Evolutionary conservation across 1,140 invertebrate genomes (phyloP).

Genomic region (Drosophila sp.): DNA sequence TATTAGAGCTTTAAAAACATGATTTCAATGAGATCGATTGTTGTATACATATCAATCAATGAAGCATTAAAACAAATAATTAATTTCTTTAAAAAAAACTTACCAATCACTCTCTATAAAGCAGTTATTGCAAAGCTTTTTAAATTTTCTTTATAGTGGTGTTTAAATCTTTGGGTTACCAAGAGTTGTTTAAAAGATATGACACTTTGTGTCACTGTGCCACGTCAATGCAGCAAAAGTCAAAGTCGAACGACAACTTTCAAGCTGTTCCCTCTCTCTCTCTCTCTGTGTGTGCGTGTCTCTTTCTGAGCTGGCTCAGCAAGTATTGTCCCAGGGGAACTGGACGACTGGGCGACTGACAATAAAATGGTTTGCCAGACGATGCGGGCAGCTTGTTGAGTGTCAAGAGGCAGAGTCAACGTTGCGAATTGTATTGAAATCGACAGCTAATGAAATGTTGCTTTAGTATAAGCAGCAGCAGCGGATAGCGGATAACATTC

Average conservation of each 20-base stretch:
- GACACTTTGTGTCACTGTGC: constrained; percentile 2
- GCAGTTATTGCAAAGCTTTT: too few relatives aligned
- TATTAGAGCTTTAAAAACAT: too few relatives aligned
- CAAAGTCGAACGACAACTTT: constrained; percentile 29
- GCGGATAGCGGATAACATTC: not conserved
- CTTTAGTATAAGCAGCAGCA: constrained; percentile 29
- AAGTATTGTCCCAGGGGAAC: constrained; percentile 36
- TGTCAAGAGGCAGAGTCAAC: constrained; percentile 15
- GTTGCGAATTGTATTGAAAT: constrained; percentile 38
- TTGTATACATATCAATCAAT: too few relatives aligned
- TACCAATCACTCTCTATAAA: too few relatives aligned
- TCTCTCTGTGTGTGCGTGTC: not conserved
- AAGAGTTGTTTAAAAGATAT: too few relatives aligned
- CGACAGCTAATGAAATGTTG: constrained; percentile 56
- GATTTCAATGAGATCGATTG: too few relatives aligned
- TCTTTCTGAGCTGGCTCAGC: constrained; percentile 34
- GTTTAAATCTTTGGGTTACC: too few relatives aligned
- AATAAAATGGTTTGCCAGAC: constrained; percentile 36
- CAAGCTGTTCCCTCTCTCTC: not conserved
- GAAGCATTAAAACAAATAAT: too few relatives aligned
- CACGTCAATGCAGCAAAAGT: constrained; percentile 41
- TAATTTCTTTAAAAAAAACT: too few relatives aligned
- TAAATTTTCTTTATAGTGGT: too few relatives aligned
- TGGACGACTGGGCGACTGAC: constrained; percentile 38
- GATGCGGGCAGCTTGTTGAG: constrained; percentile 27